Percentiles rank a stretch among this genome's conserved stretches.
Evolutionary conservation across 2,888 invertebrate species (phyloP).

Genomic region (Troides aeacus): DNA sequence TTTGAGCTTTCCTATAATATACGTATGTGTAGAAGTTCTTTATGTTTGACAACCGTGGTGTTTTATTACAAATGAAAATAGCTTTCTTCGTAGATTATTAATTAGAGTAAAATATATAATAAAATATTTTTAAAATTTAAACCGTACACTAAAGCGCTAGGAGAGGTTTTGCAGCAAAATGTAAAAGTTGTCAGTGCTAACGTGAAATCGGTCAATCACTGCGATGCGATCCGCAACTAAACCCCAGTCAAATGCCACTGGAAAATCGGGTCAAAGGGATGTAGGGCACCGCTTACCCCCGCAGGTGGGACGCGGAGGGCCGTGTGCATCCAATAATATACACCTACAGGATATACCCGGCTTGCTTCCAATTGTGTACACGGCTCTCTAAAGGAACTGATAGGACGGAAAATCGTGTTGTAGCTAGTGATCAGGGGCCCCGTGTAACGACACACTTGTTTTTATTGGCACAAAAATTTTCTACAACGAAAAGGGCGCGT

Average conservation of each 20-base stretch:
- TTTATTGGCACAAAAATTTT: slow-evolving; percentile 24
- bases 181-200: slow-evolving; percentile 30
- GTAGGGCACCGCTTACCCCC: slow-evolving; percentile 44
- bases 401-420: slow-evolving; percentile 60
- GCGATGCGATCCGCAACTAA: slow-evolving; percentile 29
- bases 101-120: no score
- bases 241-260: slow-evolving; percentile 37
- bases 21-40: neutral
- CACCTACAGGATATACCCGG: slow-evolving; percentile 30
- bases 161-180: neutral
- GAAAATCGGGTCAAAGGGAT: slow-evolving; percentile 59
- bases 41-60: neutral
- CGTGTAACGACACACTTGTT: slow-evolving; percentile 34
- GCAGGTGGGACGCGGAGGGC: slow-evolving; percentile 50
- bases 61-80: neutral
- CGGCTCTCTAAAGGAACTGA: slow-evolving; percentile 44
- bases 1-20: slow-evolving; percentile 14
- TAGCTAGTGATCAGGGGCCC: slow-evolving; percentile 43
- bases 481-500: slow-evolving; percentile 33
- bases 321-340: slow-evolving; percentile 61
- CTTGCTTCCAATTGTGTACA: slow-evolving; percentile 43
- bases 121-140: neutral
- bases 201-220: slow-evolving; percentile 29
- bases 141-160: no score
- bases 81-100: no score